Evolutionary conservation across 1,140 invertebrate genomes (phyloP).

Genomic region (Drosophila micromelanica): DNA sequence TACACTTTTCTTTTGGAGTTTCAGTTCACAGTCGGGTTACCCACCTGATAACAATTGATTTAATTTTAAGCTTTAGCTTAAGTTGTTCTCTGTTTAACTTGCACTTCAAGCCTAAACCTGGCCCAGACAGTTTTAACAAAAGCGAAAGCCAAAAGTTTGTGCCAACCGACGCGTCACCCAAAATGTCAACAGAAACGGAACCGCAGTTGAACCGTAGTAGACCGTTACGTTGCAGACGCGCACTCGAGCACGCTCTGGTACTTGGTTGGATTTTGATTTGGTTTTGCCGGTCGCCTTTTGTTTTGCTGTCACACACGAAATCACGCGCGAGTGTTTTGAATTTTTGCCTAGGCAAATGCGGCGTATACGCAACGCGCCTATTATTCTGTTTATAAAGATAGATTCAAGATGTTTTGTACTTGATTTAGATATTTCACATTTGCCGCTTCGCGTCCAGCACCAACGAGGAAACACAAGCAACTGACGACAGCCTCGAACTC

Average conservation of each 20-base stretch:
- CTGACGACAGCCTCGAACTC: conserved; percentile 52
- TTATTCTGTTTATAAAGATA: conserved; percentile 34
- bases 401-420: conserved; percentile 19
- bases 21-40: conserved; percentile 27
- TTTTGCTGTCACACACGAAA: conserved; percentile 14
- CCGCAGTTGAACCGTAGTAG: conserved; percentile 23
- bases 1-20: conserved; percentile 17
- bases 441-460: conserved; percentile 68
- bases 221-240: conserved; percentile 50
- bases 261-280: conserved; percentile 57
- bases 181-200: conserved; percentile 40
- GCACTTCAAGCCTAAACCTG: conserved; percentile 49
- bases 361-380: conserved; percentile 34
- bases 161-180: conserved; percentile 24
- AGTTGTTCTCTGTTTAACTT: conserved; percentile 60
- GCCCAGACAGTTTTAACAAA: conserved; percentile 37
- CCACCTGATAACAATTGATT: conserved; percentile 57
- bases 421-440: conserved; percentile 28
- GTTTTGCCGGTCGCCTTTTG: conserved; percentile 31
- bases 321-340: conserved; percentile 27
- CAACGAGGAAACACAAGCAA: conserved; percentile 76
- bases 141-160: conserved; percentile 61
- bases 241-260: conserved; percentile 71
- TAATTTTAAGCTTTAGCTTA: conserved; percentile 58
- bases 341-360: conserved; percentile 17